Base-by-base conservation (phyloP, 2,797 vertebrate species). In the Semaprochilodus insignis region DNA sequence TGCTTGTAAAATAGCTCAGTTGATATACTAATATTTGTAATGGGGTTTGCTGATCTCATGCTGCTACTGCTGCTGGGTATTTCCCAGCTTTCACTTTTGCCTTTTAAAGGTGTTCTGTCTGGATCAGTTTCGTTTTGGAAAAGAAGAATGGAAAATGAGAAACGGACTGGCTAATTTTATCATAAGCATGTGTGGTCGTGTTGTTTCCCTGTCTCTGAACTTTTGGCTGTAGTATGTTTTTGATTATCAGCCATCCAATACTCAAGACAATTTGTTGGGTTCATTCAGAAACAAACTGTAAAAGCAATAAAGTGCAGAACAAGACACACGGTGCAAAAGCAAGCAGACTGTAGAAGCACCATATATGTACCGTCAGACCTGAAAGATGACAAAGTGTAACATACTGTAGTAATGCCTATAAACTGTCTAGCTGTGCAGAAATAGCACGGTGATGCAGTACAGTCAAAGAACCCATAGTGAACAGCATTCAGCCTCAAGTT, bases 111-210 rank as follows among this genome's bases (percentile, higher is more conserved):
- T 52, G 71, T 57, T 77, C 17, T 74, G 25, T 6, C 7, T 17
- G 19, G 14, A 25, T 34, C 54, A 69, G 77, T 79, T 74, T 83
- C 77, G 25, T 48, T 82, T 77, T 25, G 7, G 3, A 36, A n/a
- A 2, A 40, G 25, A 65, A 65, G 16, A 52, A 23, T 27, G 14
- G 6, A 19, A 25, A 44, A 7, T 36, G n/a, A 60, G 1, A 8
- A 25, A 8, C 23, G 3, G 13, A 36, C n/a, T 23, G n/a, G 21
- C 17, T 52, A 13, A 15, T 23, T 51, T 27, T 6, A 25, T 6
- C 34, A 17, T 36, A 8, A 31, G 2, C 7, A 1, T 19, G 55
- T 60, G 17, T 21, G 23, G 27, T 36, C 11, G 6, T 57, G 57
- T 19, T 77, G 23, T 65, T 65, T 31, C 31, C 15, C 62, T 48